Base-by-base conservation (phyloP, 2,797 vertebrate genomes). In the Sebastes kiyomatsui region DNA sequence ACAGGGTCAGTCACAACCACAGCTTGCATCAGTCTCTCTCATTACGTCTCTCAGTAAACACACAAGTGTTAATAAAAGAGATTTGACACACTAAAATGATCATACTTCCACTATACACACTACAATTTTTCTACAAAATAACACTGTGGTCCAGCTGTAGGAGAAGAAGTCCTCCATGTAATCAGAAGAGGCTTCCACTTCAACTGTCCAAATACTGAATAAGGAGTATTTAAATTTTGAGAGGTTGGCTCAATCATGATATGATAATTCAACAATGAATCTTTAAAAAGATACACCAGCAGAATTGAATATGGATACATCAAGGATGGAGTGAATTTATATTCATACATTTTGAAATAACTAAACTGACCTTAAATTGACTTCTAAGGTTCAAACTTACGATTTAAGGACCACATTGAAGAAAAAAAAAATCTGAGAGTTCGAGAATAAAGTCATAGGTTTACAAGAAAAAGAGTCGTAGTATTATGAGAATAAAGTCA, bases 181-280 rank as follows among this genome's bases (percentile, higher is more conserved):
- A 49, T 80, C 35, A 60, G 25, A 83, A 80, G 65, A 30, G 42
- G 52, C 16, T 32, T 58, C 77, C 77, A 79, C 72, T 83, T 61
- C 6, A 23, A 77, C 11, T 32, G 12, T 12, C 12, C 27, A 7
- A 2, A 27, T 23, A 62, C 55, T 75, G 33, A 80, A 82, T 60
- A 76, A 49, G 61, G 27, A 67, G 5, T 6, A 62, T 61, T 25
- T 66, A 6, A 70, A 54, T 76, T 79, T 65, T 58, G 13, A 83
- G 72, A 62, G 58, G 60, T 55, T 32, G 22, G 55, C 20, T 66
- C 14, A 77, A 70, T 79, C 4, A 20, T 33, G 13, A 70, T 55
- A 67, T 67, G 23, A 72, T 75, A 52, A 78, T 73, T 77, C 2
- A 22, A 42, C 60, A 64, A 58, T 20, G 0, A 22, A 72, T 30